Conservation (phyloP, 1,140 invertebrate genomes). For the Spodoptera litura region DNA sequence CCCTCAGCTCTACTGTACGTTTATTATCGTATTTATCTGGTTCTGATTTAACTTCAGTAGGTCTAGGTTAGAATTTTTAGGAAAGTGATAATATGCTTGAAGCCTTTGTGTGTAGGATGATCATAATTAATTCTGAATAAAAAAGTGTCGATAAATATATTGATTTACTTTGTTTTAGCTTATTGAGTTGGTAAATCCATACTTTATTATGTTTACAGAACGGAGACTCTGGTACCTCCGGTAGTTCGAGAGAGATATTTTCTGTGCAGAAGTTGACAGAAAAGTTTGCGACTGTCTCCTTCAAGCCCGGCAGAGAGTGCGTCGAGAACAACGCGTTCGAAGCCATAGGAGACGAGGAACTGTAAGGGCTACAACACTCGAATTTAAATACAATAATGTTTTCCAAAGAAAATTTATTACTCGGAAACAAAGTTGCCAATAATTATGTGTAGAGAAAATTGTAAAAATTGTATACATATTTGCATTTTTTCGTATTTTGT, state of each 20-base stretch:
- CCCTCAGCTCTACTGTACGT: constrained; percentile 81
- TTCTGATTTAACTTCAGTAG: background rate
- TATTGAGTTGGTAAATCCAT: background rate
- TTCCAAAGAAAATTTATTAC: constrained; percentile 57
- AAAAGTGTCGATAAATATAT: too few relatives aligned
- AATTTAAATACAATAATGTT: constrained; percentile 42
- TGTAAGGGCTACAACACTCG: constrained; percentile 84
- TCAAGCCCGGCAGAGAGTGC: constrained; percentile 88
- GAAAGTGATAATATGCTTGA: too few relatives aligned
- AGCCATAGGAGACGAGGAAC: constrained; percentile 96
- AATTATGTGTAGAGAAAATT: constrained; percentile 49
- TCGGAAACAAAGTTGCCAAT: constrained; percentile 57
- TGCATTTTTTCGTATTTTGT: constrained; percentile 49
- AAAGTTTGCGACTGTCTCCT: constrained; percentile 87
- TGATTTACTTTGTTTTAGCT: background rate
- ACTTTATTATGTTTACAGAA: constrained; percentile 71
- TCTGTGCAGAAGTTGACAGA: constrained; percentile 87
- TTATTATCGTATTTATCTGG: background rate
- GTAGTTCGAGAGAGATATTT: constrained; percentile 82
- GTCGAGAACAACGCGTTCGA: constrained; percentile 96
- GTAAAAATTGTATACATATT: constrained; percentile 57
- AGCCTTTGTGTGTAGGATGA: too few relatives aligned
- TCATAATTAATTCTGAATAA: too few relatives aligned
- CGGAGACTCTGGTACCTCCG: constrained; percentile 76
- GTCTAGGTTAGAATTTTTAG: too few relatives aligned